Evolutionary conservation across 2,113 vertebrate genomes (phyloP), one percentile per base, ranked within the genome.

Genomic region (Mustela lutreola): DNA sequence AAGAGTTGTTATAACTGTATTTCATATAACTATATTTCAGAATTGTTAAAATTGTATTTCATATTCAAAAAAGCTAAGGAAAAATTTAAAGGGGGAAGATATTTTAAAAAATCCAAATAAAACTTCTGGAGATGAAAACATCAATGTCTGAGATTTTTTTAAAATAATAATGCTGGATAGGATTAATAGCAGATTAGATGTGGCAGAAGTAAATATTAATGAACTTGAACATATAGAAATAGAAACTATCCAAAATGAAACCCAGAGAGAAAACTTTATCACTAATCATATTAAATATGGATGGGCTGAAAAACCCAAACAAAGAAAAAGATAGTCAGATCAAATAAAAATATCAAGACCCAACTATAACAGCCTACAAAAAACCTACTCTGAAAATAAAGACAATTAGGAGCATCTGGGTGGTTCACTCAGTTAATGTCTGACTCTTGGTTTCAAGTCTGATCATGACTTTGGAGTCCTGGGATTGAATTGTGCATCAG

Each of bases 31-130:
- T 81, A 9, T 73, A 91, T 78, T 78, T 78, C 42, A 31, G 26
- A 78, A 45, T 48, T 48, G 75, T 48, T 48, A 48, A 48, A 48
- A 76, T 78, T 78, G 75, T 18, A 48, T 78, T 48, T 31, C 42
- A 39, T 75, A 71, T 73, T 91, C 42, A 75, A 83, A 86, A 86
- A 83, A 75, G 14, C 78, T 82, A 92, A 89, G 71, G 45, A 63
- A 80, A 90, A 90, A 15, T 28, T 53, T 84, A 76, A 71, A 15
- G 24, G 36, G 62, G 42, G 36, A 91, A 71, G 22, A 56, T 36
- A 85, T 85, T 83, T 71, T 80, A 76, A 89, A 80, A 96, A 56
- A 33, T 39, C n/a, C 22, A 87, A 73, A 80, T 81, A 60, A 91
- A 94, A 94, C 60, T 78, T 91, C 28, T 73, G 33, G 16, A 94